These are phyloP conservation scores for Diorhabda elongata DNA, from an alignment of 1,140 invertebrate genomes.

Conservation along the genomic window DNA sequence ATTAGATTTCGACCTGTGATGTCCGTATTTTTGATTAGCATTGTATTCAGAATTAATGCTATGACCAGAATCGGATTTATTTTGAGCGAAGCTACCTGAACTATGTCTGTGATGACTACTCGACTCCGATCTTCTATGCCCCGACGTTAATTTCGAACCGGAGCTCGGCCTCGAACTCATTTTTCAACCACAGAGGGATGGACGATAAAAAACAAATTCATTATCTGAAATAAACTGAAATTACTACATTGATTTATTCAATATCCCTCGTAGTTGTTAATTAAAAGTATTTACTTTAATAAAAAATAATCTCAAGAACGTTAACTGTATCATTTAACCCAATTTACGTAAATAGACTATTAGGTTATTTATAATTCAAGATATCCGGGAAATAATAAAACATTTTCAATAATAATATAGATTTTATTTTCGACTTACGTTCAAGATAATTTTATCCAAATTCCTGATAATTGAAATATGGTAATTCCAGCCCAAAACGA, in stretches of 20 bases:
- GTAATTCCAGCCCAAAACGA: background rate
- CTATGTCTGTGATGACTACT: constrained; percentile 38
- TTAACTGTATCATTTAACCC: background rate
- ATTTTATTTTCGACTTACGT: too few relatives aligned
- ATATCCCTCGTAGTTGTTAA: background rate
- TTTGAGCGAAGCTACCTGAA: constrained; percentile 37
- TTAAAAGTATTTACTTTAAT: background rate
- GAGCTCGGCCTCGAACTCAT: constrained; percentile 39
- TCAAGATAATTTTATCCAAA: too few relatives aligned
- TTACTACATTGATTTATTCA: background rate
- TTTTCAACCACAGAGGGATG: constrained; percentile 3
- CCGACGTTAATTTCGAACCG: constrained; percentile 33
- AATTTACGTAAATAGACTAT: background rate
- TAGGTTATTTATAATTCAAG: too few relatives aligned
- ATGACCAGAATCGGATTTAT: constrained; percentile 43
- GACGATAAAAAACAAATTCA: background rate
- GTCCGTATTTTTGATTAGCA: constrained; percentile 37
- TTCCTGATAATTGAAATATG: background rate
- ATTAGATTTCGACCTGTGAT: constrained; percentile 43
- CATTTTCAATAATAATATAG: too few relatives aligned
- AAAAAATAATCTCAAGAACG: constrained; percentile 1
- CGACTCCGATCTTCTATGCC: constrained; percentile 40
- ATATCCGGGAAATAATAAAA: too few relatives aligned
- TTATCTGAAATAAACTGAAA: constrained; percentile 10
- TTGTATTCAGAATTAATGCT: constrained; percentile 39